Base-by-base conservation (phyloP, 2,797 vertebrate genomes). In the Hippoglossus hippoglossus region DNA sequence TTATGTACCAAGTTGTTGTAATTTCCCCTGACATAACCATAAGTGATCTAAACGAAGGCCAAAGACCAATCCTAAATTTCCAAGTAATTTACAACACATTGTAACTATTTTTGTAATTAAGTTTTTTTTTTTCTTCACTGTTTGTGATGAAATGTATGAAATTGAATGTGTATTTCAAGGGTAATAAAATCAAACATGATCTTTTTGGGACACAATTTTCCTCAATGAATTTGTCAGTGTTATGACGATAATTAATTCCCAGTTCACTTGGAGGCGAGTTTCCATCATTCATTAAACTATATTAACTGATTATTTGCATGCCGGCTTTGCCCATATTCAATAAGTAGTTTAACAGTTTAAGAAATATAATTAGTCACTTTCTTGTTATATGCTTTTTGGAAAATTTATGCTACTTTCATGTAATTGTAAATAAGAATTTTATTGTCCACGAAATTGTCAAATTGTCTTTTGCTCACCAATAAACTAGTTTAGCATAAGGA, bases 21-120 rank as follows among this genome's bases (percentile, higher is more conserved):
- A 15, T 46, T 62, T 66, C 22, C 58, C 71, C 5, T 56, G 52
- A 71, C 62, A 11, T 66, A 53, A 79, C 64, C 25, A 0, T 19
- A 82, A 82, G 81, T 87, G 78, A 68, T 55, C 25, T 66, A 0
- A 75, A 71, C 57, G 68, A 78, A 76, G 75, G 79, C 77, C 86
- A 89, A 90, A 86, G 72, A 63, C 44, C 44, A 46, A 46, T 46
- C 16, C 44, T 46, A 16, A 19, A 19, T 16, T 15, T 44, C 51
- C 5, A 71, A 59, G 26, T 21, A 28, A 74, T 58, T 74, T 56
- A 54, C 36, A 69, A 44, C 31, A 65, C 72, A 9, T 81, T 81
- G 28, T 82, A 80, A 65, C 53, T 61, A 46, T 67, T 53, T 67
- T 78, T 73, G 26, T 26, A 41, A 73, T 56, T 44, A 12, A 47